Evolutionary conservation across 2,888 invertebrate species (phyloP), one percentile per base, ranked within the genome.

Genomic region (Drosophila buzzatii): DNA sequence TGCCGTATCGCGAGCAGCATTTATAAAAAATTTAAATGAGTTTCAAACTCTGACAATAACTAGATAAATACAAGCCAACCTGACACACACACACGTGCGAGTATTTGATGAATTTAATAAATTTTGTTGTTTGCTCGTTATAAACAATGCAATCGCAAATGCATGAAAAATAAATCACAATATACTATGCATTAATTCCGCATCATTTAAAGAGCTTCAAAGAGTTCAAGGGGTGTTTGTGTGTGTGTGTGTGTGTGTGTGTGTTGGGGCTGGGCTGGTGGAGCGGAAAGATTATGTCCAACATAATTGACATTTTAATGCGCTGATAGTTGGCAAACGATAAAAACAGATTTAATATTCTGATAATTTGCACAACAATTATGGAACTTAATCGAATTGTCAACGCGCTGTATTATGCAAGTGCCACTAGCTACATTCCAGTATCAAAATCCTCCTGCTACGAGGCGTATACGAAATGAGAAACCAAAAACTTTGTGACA

Each of bases 261-360:
- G 27, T 8, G 45, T 8, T 23, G 45, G 18, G 23, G 27, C 4
- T 39, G 51, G 27, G n/a, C 27, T 31, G 31, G 55, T 41, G 27
- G 27, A 41, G 49, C 72, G 33, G 51, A 67, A 70, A 75, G 70
- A 74, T 78, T 68, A 71, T 67, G 58, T 49, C 52, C 47, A 67
- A 76, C 70, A 79, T 85, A 90, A 88, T 90, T 86, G 90, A 90
- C 90, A 90, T 90, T 86, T 90, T 86, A 86, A 90, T 86, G 79
- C 74, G 83, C 86, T 79, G 90, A 90, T 90, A 82, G 88, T 88
- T 76, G 81, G 65, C 55, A 52, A 70, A 71, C 75, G 90, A 86
- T 86, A 90, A 81, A 78, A 80, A 81, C 79, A 81, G 90, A 86
- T 86, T 90, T 88, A 85, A 86, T 90, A 88, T 86, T 86, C 89